Evolutionary conservation across 1,140 invertebrate species (phyloP).

Genomic region (Musca vetustissima): DNA sequence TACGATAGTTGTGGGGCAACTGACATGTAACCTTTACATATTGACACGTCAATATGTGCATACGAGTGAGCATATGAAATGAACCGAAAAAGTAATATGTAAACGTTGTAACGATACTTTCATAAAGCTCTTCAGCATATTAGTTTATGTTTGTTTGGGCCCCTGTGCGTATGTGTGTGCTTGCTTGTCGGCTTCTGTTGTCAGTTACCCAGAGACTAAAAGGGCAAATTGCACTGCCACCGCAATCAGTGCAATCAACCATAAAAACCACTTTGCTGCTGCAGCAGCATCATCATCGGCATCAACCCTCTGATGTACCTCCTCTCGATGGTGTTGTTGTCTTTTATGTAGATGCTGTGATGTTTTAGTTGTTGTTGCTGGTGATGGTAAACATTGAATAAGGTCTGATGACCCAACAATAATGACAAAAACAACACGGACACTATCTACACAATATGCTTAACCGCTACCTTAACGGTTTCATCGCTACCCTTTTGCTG

Average conservation of each 20-base stretch:
- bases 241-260: conserved; percentile 27
- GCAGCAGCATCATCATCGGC: neutral
- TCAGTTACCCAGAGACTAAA: conserved; percentile 14
- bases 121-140: too few species aligned
- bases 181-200: neutral
- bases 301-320: neutral
- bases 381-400: neutral
- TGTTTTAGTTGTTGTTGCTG: neutral
- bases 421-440: neutral
- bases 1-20: too few species aligned
- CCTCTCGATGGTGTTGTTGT: neutral
- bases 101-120: too few species aligned
- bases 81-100: too few species aligned
- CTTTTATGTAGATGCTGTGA: neutral
- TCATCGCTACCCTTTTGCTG: neutral
- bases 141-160: too few species aligned
- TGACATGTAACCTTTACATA: too few species aligned
- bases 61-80: too few species aligned
- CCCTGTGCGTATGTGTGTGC: neutral
- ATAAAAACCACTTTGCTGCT: conserved; percentile 22
- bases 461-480: neutral
- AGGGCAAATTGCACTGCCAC: conserved; percentile 19
- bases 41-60: too few species aligned
- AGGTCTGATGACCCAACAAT: conserved; percentile 1
- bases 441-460: too few species aligned